Conservation (phyloP, 1,140 invertebrate genomes). For the Chironomus tepperi region DNA sequence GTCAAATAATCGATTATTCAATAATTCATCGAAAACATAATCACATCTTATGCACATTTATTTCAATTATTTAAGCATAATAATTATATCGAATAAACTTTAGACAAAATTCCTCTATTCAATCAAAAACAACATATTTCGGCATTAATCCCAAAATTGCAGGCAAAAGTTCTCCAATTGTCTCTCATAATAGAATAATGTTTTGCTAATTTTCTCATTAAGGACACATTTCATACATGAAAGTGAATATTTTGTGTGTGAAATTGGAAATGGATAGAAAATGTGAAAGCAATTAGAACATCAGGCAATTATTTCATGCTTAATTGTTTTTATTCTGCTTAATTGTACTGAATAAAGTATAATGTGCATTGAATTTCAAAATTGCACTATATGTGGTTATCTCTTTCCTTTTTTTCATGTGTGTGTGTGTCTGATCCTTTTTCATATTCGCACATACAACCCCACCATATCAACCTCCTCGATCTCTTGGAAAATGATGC, state of each 20-base stretch:
- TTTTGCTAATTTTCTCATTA: constrained; percentile 22
- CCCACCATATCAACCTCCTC: neutral
- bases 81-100: no score
- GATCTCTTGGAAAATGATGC: neutral
- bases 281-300: neutral
- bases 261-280: neutral
- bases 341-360: neutral
- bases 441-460: neutral
- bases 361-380: neutral
- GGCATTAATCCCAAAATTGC: no score
- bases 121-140: no score
- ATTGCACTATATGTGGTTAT: no score
- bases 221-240: neutral
- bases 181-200: no score
- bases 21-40: no score
- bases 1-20: no score
- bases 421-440: neutral
- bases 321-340: constrained; percentile 14
- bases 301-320: constrained; percentile 15
- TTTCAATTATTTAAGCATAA: no score
- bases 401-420: neutral
- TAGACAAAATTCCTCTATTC: no score
- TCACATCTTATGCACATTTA: no score
- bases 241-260: neutral
- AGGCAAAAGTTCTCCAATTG: no score